These are phyloP conservation scores for Gonatopus flavifemur DNA, from an alignment of 1,140 invertebrate genomes.

Conservation along the genomic window DNA sequence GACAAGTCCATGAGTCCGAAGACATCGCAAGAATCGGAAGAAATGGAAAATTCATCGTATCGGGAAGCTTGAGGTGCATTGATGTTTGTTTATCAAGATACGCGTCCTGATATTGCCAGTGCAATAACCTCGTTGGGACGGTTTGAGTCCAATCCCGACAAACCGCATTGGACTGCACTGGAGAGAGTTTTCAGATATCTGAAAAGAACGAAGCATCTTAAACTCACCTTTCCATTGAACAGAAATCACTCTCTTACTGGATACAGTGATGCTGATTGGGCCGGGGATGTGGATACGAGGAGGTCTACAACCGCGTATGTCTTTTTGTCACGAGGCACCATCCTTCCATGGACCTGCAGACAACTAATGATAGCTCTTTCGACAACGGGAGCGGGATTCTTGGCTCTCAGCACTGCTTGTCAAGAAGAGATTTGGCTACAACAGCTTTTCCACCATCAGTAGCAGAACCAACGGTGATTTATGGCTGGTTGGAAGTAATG, in stretches of 20 bases:
- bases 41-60: constrained; percentile 21
- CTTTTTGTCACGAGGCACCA: constrained; percentile 26
- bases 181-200: constrained; percentile 28
- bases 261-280: constrained; percentile 40
- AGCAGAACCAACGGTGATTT: too few species aligned
- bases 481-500: too few species aligned
- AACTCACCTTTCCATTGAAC: constrained; percentile 16
- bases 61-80: constrained; percentile 36
- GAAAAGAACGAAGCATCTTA: constrained; percentile 14
- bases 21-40: too few species aligned
- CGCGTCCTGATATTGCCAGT: constrained; percentile 45
- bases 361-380: constrained; percentile 50
- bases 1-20: too few species aligned
- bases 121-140: constrained; percentile 26
- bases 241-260: constrained; percentile 12
- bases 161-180: constrained; percentile 4
- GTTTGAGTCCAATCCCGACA: constrained; percentile 21
- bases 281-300: constrained; percentile 27
- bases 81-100: constrained; percentile 34
- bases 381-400: constrained; percentile 52
- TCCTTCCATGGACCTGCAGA: constrained; percentile 41
- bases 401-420: constrained; percentile 35
- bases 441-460: too few species aligned
- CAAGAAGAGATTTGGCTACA: constrained; percentile 46
- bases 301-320: constrained; percentile 36